A percentile compares a stretch with the other conserved stretches of the same genome.
phyloP scores from a whole-genome alignment of 2,888 invertebrate species.

The Venustoraphidia nigricollis region DNA sequence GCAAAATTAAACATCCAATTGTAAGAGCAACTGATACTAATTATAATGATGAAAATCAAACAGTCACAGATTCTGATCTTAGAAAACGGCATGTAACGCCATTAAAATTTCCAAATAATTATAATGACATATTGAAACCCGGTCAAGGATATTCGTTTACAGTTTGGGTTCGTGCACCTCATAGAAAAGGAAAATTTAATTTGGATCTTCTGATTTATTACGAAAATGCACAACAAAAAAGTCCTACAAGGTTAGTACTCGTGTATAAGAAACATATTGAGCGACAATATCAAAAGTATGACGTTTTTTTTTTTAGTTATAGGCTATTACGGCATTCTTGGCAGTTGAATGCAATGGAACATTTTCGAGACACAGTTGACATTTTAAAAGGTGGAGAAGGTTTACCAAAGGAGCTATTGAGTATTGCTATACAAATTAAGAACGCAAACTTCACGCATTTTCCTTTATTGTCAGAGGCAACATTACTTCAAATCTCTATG shows the following conservation, averaged over 20 bases:
- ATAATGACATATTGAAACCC: conserved; percentile 32
- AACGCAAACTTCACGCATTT: conserved; percentile 35
- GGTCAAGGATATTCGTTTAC: conserved; percentile 33
- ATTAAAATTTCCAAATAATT: conserved; percentile 23
- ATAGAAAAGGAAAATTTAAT: conserved; percentile 41
- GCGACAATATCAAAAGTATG: neutral
- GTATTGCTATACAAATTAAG: conserved; percentile 49
- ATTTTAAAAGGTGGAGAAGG: conserved; percentile 30
- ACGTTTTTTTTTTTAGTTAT: conserved; percentile 27
- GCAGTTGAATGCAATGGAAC: conserved; percentile 44
- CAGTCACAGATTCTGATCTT: conserved; percentile 22
- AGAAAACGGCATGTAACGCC: conserved; percentile 28
- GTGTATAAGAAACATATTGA: neutral
- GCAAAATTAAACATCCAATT: conserved; percentile 12
- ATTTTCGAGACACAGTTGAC: conserved; percentile 35
- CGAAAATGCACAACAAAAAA: conserved; percentile 33
- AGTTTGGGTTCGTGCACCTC: conserved; percentile 57
- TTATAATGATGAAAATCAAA: conserved; percentile 18
- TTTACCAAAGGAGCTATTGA: conserved; percentile 36
- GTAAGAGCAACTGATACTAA: conserved; percentile 4
- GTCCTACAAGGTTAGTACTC: conserved; percentile 1
- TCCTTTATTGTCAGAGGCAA: conserved; percentile 27
- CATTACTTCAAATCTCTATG: conserved; percentile 40
- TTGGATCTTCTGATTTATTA: conserved; percentile 62
- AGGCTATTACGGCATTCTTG: conserved; percentile 48